Conservation (phyloP, 2,888 invertebrate genomes). For the Geotrupes spiniger region DNA sequence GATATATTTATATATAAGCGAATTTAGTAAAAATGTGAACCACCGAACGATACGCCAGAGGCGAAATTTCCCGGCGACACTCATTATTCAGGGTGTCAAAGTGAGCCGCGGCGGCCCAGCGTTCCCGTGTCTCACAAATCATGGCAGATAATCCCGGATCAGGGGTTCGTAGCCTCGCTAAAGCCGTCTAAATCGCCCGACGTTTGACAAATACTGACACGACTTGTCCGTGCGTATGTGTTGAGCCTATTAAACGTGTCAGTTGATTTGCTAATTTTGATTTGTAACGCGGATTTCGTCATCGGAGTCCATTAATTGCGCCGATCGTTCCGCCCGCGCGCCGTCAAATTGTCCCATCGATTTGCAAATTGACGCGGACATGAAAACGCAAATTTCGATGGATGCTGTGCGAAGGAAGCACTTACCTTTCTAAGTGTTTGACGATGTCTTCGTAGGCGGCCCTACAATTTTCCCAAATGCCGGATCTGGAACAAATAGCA, state of each 20-base stretch:
- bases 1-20: too few relatives aligned
- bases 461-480: constrained; percentile 93
- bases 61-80: constrained; percentile 38
- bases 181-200: constrained; percentile 40
- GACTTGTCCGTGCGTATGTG: constrained; percentile 21
- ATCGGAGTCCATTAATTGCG: constrained; percentile 4
- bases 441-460: constrained; percentile 94
- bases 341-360: constrained; percentile 1
- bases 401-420: too few relatives aligned
- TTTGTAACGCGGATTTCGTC: constrained; percentile 25
- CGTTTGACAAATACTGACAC: constrained; percentile 44
- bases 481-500: constrained; percentile 60
- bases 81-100: constrained; percentile 41
- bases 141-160: constrained; percentile 44
- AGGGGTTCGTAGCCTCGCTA: constrained; percentile 35
- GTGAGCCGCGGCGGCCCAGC: constrained; percentile 31
- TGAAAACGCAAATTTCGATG: constrained; percentile 17
- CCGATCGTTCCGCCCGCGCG: constrained; percentile 4
- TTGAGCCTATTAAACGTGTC: constrained; percentile 19
- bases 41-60: constrained; percentile 34
- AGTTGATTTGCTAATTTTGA: constrained; percentile 29
- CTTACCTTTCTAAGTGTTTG: constrained; percentile 92
- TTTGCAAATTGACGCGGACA: background rate
- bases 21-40: constrained; percentile 39
- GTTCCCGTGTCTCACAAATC: constrained; percentile 47